Percentiles rank a stretch among this genome's conserved stretches.
These are phyloP conservation scores for Campoletis raptor DNA, from an alignment of 2,888 invertebrate genomes.

Conservation along the genomic window DNA sequence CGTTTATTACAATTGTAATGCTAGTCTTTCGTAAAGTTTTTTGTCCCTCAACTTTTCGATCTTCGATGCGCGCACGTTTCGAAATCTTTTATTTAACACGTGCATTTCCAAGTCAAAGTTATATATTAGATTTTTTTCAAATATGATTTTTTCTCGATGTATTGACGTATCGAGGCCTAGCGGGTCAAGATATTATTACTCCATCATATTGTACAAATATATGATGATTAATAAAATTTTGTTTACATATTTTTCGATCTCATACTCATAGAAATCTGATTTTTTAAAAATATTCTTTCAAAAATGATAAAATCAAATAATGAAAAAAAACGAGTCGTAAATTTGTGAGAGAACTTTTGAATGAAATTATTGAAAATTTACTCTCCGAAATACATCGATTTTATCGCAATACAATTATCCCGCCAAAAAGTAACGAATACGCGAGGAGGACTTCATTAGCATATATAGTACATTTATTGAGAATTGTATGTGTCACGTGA, in stretches of 20 bases:
- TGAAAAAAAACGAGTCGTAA: too few species aligned
- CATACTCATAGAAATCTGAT: background rate
- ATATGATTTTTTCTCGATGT: constrained; percentile 17
- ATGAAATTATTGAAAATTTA: background rate
- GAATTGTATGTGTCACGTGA: constrained; percentile 28
- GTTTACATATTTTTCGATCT: background rate
- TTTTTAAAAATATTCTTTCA: background rate
- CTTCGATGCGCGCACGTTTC: constrained; percentile 29
- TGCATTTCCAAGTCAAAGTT: constrained; percentile 48
- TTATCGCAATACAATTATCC: constrained; percentile 5
- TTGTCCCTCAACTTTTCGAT: constrained; percentile 5
- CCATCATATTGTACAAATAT: background rate
- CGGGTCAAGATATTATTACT: background rate
- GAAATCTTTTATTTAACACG: constrained; percentile 20
- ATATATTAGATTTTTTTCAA: background rate
- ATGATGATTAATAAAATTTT: background rate
- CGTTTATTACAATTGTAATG: constrained; percentile 52
- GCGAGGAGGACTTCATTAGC: constrained; percentile 28
- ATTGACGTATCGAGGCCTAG: constrained; percentile 38
- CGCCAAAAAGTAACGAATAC: background rate
- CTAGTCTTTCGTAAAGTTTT: background rate
- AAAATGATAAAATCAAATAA: background rate
- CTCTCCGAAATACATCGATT: background rate
- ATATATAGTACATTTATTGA: constrained; percentile 43
- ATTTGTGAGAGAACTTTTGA: background rate